These are phyloP conservation scores for Centrocercus urophasianus DNA, from an alignment of 2,113 vertebrate species.

Conservation along the genomic window DNA sequence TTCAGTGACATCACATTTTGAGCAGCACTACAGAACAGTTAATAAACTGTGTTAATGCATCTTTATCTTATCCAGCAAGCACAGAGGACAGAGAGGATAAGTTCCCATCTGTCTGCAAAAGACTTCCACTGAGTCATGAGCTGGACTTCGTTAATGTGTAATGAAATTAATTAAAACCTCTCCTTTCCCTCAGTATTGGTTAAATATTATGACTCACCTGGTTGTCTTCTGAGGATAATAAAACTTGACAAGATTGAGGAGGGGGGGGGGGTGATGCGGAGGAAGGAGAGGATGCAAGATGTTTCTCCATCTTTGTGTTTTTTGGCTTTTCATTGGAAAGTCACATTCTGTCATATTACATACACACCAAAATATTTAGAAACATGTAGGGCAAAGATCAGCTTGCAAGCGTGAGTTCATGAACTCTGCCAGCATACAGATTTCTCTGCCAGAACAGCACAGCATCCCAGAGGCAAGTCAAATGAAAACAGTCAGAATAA, in stretches of 20 bases:
- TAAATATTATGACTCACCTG: slow-evolving; percentile 44
- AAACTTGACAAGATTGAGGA: slow-evolving; percentile 6
- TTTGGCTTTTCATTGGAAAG: slow-evolving; percentile 32
- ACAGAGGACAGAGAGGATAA: slow-evolving; percentile 43
- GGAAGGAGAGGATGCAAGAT: background rate
- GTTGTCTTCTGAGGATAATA: slow-evolving; percentile 39
- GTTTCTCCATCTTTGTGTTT: slow-evolving; percentile 10
- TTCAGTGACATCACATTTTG: background rate
- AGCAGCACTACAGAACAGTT: background rate
- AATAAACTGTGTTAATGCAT: background rate
- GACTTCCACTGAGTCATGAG: slow-evolving; percentile 10
- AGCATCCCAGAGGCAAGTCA: slow-evolving; percentile 59
- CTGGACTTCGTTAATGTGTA: slow-evolving; percentile 6
- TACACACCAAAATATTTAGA: slow-evolving; percentile 45
- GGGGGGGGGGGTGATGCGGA: background rate
- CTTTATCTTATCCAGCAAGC: background rate
- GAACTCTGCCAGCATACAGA: slow-evolving; percentile 1
- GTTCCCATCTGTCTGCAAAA: slow-evolving; percentile 38
- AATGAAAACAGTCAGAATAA: slow-evolving; percentile 47
- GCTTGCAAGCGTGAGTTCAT: slow-evolving; percentile 16
- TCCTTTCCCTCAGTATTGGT: slow-evolving; percentile 22
- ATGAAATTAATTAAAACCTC: slow-evolving; percentile 56
- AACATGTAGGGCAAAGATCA: slow-evolving; percentile 42
- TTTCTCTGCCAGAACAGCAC: slow-evolving; percentile 24
- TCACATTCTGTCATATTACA: slow-evolving; percentile 33